Conservation (phyloP, 2,888 invertebrate species). For the Chironomus tentans region DNA sequence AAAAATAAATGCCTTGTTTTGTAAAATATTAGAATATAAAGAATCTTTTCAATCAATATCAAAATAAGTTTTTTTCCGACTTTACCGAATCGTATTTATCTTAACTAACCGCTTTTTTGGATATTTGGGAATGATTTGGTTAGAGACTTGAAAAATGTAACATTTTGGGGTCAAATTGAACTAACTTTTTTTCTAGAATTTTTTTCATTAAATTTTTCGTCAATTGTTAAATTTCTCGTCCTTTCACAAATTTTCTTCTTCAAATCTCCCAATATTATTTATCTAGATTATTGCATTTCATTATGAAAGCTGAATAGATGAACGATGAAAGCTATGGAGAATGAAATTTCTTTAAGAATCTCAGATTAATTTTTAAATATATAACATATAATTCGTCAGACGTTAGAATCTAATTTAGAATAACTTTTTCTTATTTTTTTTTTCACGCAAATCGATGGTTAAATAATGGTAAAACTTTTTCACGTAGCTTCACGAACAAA, state of each 20-base stretch:
- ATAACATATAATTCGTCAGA: not conserved
- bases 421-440: not conserved
- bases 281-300: not conserved
- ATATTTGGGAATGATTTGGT: too few species aligned
- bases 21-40: too few species aligned
- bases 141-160: not conserved
- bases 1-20: too few species aligned
- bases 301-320: not conserved
- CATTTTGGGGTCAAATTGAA: not conserved
- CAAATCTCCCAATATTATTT: not conserved
- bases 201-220: not conserved
- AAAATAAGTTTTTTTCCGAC: too few species aligned
- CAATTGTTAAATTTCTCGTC: too few species aligned
- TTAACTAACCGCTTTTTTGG: too few species aligned
- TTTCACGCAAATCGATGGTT: not conserved
- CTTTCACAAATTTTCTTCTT: not conserved
- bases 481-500: slow-evolving; percentile 32
- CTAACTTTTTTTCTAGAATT: not conserved
- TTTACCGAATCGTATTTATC: too few species aligned
- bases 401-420: not conserved
- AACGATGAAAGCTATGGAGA: not conserved
- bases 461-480: not conserved
- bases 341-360: not conserved
- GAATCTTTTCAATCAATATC: too few species aligned
- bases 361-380: not conserved